Base-by-base conservation (phyloP, 2,797 vertebrate genomes). In the Chanos chanos region DNA sequence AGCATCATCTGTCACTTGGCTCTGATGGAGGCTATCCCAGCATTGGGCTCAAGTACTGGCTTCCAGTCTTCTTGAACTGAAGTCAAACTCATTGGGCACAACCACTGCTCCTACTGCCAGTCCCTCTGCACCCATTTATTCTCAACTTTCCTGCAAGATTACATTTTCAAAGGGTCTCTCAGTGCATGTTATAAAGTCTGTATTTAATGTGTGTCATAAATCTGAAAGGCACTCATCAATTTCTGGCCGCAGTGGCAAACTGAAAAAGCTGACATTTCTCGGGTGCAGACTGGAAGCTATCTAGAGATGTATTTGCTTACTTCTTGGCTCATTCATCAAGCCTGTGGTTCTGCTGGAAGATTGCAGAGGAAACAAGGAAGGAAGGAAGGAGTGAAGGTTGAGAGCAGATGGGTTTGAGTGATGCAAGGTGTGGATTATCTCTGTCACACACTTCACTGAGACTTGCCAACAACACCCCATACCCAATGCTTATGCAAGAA, bases 131-230 rank as follows among this genome's bases (percentile, higher is more conserved):
- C 44, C 51, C 62, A 44, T 75, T 72, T 57, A 66, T 70, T 69
- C 70, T 21, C 9, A 53, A 69, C 70, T 79, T 72, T 68, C 40
- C 68, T 30, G 44, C 59, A 67, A 72, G 74, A 82, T 86, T 82
- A 71, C 78, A 61, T 70, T 87, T 83, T 81, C 72, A 77, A 78
- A 82, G 75, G 45, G 18, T 50, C 77, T 75, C 78, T 76, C 71
- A 70, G 64, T 58, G 58, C 68, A 73, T 55, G 78, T 80, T 82
- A 76, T 75, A 83, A 83, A 85, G 78, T 84, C 80, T 85, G 77
- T 86, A 83, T 85, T 83, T 87, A 83, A 87, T 80, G 78, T 76
- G 74, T 73, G 70, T 80, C 79, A 82, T 85, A 81, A 83, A 85
- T 87, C 85, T 85, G 65, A 53, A 70, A 81, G 75, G 76, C 78